Conservation (phyloP, 2,113 vertebrate genomes). For the Bombycilla garrulus region DNA sequence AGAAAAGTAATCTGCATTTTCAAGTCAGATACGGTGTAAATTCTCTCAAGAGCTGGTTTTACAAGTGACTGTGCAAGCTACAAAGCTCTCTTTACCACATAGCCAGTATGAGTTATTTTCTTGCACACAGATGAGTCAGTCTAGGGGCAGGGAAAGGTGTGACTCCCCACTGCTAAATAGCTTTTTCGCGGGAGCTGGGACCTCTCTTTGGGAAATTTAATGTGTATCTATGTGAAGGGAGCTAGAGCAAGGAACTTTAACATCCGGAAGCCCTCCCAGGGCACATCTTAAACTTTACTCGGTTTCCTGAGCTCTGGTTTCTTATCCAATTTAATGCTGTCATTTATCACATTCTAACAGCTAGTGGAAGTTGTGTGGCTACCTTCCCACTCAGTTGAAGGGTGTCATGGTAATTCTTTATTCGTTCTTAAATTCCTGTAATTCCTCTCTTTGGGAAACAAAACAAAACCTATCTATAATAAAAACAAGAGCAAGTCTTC, state of each 20-base stretch:
- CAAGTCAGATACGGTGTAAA: neutral
- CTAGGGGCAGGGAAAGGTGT: neutral
- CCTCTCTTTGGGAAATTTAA: neutral
- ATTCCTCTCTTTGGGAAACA: neutral
- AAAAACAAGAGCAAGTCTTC: slow-evolving; percentile 20
- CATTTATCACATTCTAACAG: neutral
- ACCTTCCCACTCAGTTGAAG: neutral
- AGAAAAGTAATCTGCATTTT: neutral
- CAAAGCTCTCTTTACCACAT: neutral
- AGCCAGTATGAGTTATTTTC: neutral
- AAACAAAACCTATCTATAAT: neutral
- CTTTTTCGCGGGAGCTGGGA: neutral
- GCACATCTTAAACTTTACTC: neutral
- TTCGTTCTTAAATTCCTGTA: neutral
- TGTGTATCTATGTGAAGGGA: neutral
- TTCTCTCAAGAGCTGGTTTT: neutral
- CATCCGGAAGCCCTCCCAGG: neutral
- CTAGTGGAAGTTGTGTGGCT: neutral
- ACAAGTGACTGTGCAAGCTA: neutral
- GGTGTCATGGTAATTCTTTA: neutral
- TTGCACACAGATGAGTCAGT: neutral
- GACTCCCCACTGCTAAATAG: neutral
- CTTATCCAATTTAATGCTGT: neutral
- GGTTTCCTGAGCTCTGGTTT: neutral
- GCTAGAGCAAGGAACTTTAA: neutral